Percentiles rank a stretch among this genome's conserved stretches.
phyloP scores from a whole-genome alignment of 1,140 invertebrate species.

The Aporrectodea caliginosa region DNA sequence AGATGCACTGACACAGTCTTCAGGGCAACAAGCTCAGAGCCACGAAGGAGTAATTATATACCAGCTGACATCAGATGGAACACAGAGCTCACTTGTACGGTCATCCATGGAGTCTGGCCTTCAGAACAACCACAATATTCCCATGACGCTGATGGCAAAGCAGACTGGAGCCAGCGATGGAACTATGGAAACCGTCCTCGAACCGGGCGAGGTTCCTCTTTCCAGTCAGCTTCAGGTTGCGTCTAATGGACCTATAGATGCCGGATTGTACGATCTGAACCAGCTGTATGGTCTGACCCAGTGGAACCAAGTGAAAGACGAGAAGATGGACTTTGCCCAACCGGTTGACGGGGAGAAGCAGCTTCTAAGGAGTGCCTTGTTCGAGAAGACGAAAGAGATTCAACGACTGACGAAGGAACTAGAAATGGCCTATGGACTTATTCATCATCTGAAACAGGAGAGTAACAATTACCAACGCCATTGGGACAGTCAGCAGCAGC shows the following conservation, averaged over 20 bases:
- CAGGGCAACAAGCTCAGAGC: not conserved
- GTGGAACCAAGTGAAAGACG: not conserved
- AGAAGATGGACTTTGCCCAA: not conserved
- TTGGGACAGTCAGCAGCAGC: not conserved
- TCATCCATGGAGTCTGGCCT: not conserved
- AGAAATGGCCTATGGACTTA: slow-evolving; percentile 29
- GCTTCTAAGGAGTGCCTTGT: slow-evolving; percentile 26
- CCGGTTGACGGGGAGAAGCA: slow-evolving; percentile 22
- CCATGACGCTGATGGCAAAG: not conserved
- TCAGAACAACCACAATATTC: not conserved
- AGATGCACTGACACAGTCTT: not conserved
- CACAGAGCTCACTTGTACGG: not conserved
- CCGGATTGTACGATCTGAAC: not conserved
- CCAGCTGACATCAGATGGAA: not conserved
- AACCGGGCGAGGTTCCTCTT: not conserved
- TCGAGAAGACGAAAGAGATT: slow-evolving; percentile 31
- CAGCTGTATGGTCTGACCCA: not conserved
- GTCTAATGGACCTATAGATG: not conserved
- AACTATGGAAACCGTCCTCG: not conserved
- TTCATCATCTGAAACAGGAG: slow-evolving; percentile 30
- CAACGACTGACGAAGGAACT: slow-evolving; percentile 29
- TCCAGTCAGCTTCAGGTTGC: not conserved
- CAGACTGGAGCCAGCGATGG: not conserved
- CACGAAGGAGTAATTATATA: not conserved
- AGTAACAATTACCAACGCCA: slow-evolving; percentile 14